These are phyloP conservation scores for Gryllus longicercus DNA, from an alignment of 2,888 invertebrate species.

Conservation along the genomic window DNA sequence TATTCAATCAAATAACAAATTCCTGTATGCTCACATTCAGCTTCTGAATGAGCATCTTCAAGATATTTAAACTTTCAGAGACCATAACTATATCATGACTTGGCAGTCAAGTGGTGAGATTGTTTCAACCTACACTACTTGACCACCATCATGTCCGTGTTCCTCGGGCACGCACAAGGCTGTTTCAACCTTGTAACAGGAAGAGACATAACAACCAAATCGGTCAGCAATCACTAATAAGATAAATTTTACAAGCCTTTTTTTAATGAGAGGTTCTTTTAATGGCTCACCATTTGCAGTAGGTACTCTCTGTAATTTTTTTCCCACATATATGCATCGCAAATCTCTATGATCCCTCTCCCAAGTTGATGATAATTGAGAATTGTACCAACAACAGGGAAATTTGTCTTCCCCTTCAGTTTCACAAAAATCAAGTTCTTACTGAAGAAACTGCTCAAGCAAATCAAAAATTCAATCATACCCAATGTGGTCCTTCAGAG, in stretches of 20 bases:
- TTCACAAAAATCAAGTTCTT: neutral
- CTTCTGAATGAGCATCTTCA: neutral
- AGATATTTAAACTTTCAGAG: slow-evolving; percentile 1
- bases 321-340: neutral
- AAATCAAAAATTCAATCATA: neutral
- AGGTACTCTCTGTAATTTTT: neutral
- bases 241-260: slow-evolving; percentile 2
- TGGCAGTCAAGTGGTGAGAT: neutral
- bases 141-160: neutral
- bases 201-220: slow-evolving; percentile 8
- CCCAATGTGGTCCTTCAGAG: neutral
- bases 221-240: neutral
- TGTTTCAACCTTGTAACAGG: neutral
- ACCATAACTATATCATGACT: neutral
- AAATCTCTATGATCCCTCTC: too few relatives aligned
- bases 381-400: neutral
- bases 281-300: neutral
- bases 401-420: neutral
- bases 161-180: neutral
- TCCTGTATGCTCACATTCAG: neutral
- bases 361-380: neutral
- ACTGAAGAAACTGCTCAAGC: neutral
- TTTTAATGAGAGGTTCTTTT: neutral
- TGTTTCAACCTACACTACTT: neutral
- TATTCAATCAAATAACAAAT: neutral